phyloP scores from a whole-genome alignment of 37 sponge, comb jelly and placozoan species.

The Tethya wilhelma region DNA sequence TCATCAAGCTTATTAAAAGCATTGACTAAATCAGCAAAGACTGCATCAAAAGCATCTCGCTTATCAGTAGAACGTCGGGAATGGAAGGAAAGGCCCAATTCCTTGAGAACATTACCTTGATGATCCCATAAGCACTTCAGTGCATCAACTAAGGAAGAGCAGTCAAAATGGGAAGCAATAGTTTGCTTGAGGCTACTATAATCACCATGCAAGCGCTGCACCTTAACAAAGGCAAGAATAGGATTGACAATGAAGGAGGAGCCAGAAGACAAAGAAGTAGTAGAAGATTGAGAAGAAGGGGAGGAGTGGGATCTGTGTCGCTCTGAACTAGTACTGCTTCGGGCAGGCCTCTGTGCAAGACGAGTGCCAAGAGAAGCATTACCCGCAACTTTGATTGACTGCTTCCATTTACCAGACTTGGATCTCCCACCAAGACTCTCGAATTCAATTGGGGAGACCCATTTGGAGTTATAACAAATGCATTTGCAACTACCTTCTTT shows the following conservation, averaged over 20 bases:
- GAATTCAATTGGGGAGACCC: not conserved
- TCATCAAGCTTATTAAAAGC: not conserved
- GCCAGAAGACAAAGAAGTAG: too few relatives aligned
- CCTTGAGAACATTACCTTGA: not conserved
- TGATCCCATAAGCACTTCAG: not conserved
- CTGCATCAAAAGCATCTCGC: not conserved
- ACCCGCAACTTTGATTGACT: not conserved
- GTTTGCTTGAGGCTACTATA: not conserved
- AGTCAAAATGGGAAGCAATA: not conserved
- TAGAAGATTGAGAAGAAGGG: not conserved
- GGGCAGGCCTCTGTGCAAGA: not conserved
- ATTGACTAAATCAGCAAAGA: not conserved
- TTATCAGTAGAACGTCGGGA: not conserved
- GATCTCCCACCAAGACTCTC: not conserved
- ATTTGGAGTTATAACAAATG: not conserved
- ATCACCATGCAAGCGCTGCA: not conserved
- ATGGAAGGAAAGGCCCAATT: not conserved
- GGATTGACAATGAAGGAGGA: not conserved
- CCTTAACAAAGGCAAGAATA: not conserved
- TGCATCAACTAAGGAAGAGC: not conserved
- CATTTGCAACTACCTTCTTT: not conserved
- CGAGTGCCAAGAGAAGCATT: not conserved
- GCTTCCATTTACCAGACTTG: too few relatives aligned
- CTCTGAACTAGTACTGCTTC: too few relatives aligned
- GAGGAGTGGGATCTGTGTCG: not conserved